Percentiles rank a stretch among this genome's conserved stretches.
Evolutionary conservation across 2,888 invertebrate genomes (phyloP).

Genomic region (Lepeophtheirus nordmannii): DNA sequence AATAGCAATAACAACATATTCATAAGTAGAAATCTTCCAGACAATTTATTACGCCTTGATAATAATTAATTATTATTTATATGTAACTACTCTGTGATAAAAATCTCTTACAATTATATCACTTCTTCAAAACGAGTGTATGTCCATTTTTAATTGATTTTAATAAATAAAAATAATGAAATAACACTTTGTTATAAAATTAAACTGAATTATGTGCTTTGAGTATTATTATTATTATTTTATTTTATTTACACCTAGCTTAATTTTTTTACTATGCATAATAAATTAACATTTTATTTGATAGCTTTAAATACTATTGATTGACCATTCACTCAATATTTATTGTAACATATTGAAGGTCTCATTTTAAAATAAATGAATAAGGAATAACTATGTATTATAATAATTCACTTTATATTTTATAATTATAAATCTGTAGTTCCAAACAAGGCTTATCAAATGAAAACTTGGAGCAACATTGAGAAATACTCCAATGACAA

Average conservation of each 20-base stretch:
- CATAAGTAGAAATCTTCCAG: too few species aligned
- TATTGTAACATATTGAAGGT: neutral
- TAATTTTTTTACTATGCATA: neutral
- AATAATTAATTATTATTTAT: too few species aligned
- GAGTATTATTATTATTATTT: too few species aligned
- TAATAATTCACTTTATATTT: too few species aligned
- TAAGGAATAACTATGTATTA: too few species aligned
- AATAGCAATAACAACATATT: too few species aligned
- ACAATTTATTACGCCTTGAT: too few species aligned
- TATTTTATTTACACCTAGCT: too few species aligned
- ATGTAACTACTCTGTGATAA: too few species aligned
- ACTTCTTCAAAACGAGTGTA: neutral
- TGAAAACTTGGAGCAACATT: constrained; percentile 40
- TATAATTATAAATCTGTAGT: too few species aligned
- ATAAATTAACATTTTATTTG: neutral
- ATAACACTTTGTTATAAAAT: neutral
- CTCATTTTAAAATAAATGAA: neutral
- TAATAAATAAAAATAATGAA: neutral
- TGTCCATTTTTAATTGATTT: neutral
- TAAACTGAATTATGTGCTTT: neutral
- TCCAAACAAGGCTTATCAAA: constrained; percentile 39
- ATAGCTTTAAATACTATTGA: neutral
- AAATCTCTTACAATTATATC: too few species aligned
- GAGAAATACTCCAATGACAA: constrained; percentile 38
- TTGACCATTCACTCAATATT: neutral